phyloP scores from a whole-genome alignment of 2,113 vertebrate species.

The Cacatua alba region DNA sequence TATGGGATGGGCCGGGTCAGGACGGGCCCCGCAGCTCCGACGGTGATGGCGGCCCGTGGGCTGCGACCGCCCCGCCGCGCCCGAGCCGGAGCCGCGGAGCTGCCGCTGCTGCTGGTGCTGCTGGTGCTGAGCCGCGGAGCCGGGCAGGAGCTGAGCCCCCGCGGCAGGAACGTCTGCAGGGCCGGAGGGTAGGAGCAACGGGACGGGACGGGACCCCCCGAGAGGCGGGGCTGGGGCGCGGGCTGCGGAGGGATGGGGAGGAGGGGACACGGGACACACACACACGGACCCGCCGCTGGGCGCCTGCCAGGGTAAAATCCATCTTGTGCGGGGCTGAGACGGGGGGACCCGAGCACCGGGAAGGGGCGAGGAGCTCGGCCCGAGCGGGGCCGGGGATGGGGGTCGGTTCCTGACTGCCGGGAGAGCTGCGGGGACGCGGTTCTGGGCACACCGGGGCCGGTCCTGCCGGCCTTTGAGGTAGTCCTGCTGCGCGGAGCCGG shows the following conservation, averaged over 20 bases:
- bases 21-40: neutral
- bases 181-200: conserved; percentile 49
- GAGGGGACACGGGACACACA: neutral
- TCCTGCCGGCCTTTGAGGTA: neutral
- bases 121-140: conserved; percentile 5
- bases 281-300: neutral
- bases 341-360: neutral
- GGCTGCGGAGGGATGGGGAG: neutral
- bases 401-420: neutral
- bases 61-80: neutral
- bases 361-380: neutral
- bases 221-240: neutral
- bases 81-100: neutral
- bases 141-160: conserved; percentile 65
- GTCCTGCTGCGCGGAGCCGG: neutral
- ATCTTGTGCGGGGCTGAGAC: neutral
- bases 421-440: neutral
- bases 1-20: too few species aligned
- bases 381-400: neutral
- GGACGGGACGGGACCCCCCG: neutral
- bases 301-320: conserved; percentile 25
- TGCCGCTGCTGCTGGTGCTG: neutral
- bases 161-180: conserved; percentile 72
- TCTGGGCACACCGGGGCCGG: neutral
- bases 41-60: neutral